Base-by-base conservation (phyloP, 2,113 vertebrate species). In the Pachycephala philippinensis region DNA sequence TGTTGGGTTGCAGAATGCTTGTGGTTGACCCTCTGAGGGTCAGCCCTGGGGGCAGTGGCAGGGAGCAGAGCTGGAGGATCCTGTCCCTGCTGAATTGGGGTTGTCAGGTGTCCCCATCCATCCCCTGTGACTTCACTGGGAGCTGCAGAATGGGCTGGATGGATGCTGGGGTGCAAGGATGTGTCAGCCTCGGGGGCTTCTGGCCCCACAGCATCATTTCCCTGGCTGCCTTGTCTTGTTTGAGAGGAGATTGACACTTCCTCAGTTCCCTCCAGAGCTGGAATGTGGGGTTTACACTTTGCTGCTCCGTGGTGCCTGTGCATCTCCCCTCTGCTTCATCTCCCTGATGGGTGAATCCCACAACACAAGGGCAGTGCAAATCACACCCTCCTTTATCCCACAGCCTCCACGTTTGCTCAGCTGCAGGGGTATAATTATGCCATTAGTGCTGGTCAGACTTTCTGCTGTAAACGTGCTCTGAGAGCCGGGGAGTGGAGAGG, bases 381-480 rank as follows among this genome's bases (percentile, higher is more conserved):
- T 27, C 87, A 71, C 90, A 1, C 84, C 93, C 93, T 95, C 78
- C 81, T 74, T 21, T 40, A 75, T 17, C 87, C 80, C 87, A 16
- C 87, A 75, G 87, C 56, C 81, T 70, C 60, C 21, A 4, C 69
- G n/a, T 37, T 78, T 70, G 89, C 70, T 86, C 74, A 37, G 39
- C 76, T 95, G 47, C 74, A 18, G 24, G 81, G 90, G 3, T 92
- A 1, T 95, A 87, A 94, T 91, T 96, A 91, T 27, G n/a, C 80
- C 81, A 60, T 87, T 87, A 68, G 78, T 19, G 7, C 52, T 54
- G 93, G 69, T 84, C 84, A 76, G 93, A 9, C 69, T 70, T 74
- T 65, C 79, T 92, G 83, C 11, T 93, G 94, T 64, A 37, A 95
- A 92, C 4, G 7, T 84, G 93, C 72, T 95, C 72, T 0, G 2